These are phyloP conservation scores for Eulacestoma nigropectus DNA, from an alignment of 2,113 vertebrate genomes.

Conservation along the genomic window DNA sequence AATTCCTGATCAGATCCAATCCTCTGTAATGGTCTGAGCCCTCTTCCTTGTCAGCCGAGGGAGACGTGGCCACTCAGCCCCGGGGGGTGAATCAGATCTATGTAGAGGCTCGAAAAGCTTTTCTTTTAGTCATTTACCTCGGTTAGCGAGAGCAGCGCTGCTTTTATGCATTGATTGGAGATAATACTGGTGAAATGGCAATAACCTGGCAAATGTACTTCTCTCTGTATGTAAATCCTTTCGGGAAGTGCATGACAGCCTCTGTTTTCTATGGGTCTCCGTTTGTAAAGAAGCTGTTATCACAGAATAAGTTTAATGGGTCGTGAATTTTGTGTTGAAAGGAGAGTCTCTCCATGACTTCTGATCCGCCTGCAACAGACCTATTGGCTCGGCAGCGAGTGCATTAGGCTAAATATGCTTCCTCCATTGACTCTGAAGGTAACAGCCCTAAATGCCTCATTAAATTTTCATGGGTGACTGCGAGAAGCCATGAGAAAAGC, in stretches of 20 bases:
- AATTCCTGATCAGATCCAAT: neutral
- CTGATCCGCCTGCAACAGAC: conserved; percentile 60
- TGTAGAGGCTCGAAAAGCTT: conserved; percentile 1
- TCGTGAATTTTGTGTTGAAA: conserved; percentile 73
- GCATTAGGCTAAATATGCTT: conserved; percentile 75
- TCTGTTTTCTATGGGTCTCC: conserved; percentile 36
- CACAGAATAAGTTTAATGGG: conserved; percentile 76
- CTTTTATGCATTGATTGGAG: conserved; percentile 34
- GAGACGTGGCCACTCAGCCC: neutral
- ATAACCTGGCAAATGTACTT: conserved; percentile 46
- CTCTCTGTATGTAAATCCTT: conserved; percentile 66
- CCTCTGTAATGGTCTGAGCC: neutral
- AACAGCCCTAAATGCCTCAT: conserved; percentile 77
- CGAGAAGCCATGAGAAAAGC: conserved; percentile 58
- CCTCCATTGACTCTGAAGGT: conserved; percentile 74
- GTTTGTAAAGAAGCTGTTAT: conserved; percentile 73
- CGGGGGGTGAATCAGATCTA: neutral
- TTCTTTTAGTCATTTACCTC: neutral
- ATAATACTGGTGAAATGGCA: conserved; percentile 10
- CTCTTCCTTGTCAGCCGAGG: neutral
- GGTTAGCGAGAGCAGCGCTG: neutral
- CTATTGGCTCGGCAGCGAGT: conserved; percentile 65
- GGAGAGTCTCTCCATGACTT: conserved; percentile 64
- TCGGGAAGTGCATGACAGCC: conserved; percentile 59
- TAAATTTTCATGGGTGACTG: conserved; percentile 78